A percentile compares a stretch with the other conserved stretches of the same genome.
These are phyloP conservation scores for Drosophila repletoides DNA, from an alignment of 1,140 invertebrate genomes.

Conservation along the genomic window DNA sequence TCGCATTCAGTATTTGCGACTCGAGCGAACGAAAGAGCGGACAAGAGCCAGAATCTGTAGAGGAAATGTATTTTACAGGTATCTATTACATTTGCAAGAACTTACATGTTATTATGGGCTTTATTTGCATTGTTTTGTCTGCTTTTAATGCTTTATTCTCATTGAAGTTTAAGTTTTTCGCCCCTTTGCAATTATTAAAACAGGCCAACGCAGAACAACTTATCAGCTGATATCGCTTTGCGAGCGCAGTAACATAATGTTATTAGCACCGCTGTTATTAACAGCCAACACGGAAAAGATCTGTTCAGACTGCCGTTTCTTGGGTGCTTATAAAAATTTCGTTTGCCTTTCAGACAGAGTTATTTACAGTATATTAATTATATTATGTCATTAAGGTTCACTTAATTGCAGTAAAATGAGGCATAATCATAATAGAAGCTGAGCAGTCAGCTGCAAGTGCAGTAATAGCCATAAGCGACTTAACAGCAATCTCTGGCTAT, in stretches of 20 bases:
- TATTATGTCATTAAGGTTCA: no score
- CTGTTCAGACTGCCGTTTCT: no score
- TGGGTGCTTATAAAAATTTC: no score
- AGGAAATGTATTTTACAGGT: background rate
- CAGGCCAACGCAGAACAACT: conserved; percentile 15
- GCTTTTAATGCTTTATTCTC: conserved; percentile 33
- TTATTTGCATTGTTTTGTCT: conserved; percentile 65
- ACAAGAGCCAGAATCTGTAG: conserved; percentile 93
- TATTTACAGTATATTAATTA: no score
- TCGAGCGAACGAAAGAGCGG: conserved; percentile 93
- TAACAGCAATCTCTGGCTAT: background rate
- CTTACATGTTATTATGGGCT: conserved; percentile 79
- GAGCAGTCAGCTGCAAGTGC: background rate
- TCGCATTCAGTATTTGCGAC: conserved; percentile 88
- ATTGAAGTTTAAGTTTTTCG: conserved; percentile 31
- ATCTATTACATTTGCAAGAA: background rate
- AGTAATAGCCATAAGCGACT: background rate
- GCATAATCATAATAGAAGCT: no score
- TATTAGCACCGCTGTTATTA: conserved; percentile 1
- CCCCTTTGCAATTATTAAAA: conserved; percentile 15
- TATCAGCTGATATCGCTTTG: conserved; percentile 19
- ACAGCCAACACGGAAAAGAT: no score
- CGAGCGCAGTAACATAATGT: conserved; percentile 5
- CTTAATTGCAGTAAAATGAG: no score
- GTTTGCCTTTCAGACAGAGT: no score